These are phyloP conservation scores for Ectropis grisescens DNA, from an alignment of 1,140 invertebrate genomes.

Conservation along the genomic window DNA sequence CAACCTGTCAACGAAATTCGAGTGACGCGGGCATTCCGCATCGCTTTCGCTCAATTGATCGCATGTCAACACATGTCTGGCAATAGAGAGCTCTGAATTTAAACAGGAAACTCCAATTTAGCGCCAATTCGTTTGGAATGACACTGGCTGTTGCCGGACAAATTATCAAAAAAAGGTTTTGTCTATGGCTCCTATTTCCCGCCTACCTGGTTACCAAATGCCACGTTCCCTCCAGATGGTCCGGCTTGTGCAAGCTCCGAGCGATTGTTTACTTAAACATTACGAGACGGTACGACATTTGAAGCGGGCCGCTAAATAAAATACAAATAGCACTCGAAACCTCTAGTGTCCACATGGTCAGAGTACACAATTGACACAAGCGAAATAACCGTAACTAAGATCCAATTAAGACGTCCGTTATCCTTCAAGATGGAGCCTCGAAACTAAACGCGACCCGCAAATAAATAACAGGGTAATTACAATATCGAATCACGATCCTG, in stretches of 20 bases:
- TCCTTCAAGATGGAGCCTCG: conserved; percentile 54
- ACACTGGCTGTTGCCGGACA: conserved; percentile 41
- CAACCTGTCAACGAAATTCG: conserved; percentile 43
- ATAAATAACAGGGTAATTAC: conserved; percentile 58
- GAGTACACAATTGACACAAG: conserved; percentile 37
- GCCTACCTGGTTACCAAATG: conserved; percentile 35
- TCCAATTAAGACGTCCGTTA: conserved; percentile 58
- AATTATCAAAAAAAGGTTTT: conserved; percentile 44
- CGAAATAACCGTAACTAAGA: conserved; percentile 44
- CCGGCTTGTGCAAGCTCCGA: conserved; percentile 55
- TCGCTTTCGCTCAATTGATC: conserved; percentile 63
- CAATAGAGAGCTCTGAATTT: conserved; percentile 51
- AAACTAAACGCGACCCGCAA: conserved; percentile 36
- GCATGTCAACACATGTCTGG: conserved; percentile 46
- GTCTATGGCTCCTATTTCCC: conserved; percentile 36
- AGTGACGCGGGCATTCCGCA: conserved; percentile 45
- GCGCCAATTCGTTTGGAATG: conserved; percentile 61
- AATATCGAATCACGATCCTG: conserved; percentile 55
- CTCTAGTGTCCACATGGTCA: conserved; percentile 41
- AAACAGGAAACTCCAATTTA: conserved; percentile 67
- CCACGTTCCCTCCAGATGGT: conserved; percentile 63
- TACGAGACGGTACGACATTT: conserved; percentile 65
- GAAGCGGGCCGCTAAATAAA: conserved; percentile 63
- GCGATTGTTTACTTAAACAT: conserved; percentile 58
- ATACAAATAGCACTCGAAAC: conserved; percentile 57